Percentiles rank a stretch among this genome's conserved stretches.
Conservation (phyloP, 2,113 vertebrate genomes). For the Brachyhypopomus occidentalis region DNA sequence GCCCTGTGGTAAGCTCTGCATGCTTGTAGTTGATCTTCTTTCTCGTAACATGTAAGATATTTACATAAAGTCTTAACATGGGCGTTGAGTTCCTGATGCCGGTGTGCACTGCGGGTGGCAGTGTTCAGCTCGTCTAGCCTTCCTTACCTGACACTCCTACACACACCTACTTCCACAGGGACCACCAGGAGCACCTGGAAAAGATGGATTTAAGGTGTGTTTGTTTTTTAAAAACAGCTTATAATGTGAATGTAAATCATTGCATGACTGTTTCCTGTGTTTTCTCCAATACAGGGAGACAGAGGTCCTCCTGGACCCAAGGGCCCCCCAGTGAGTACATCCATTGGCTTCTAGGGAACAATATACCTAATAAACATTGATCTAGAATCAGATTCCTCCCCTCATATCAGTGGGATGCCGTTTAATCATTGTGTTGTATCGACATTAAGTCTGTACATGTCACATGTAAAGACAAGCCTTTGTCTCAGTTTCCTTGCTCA, state of each 20-base stretch:
- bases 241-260: too few relatives aligned
- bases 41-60: background rate
- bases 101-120: too few relatives aligned
- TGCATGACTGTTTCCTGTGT: background rate
- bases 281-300: conserved; percentile 66
- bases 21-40: background rate
- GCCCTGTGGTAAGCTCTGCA: conserved; percentile 70
- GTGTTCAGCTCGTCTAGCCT: background rate
- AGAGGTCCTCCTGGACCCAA: conserved; percentile 71
- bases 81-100: background rate
- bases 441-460: too few relatives aligned
- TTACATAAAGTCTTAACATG: background rate
- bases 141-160: background rate
- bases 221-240: too few relatives aligned
- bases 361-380: too few relatives aligned
- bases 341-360: too few relatives aligned
- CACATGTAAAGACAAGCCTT: too few relatives aligned
- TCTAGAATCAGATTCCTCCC: too few relatives aligned
- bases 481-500: too few relatives aligned
- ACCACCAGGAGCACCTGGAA: conserved; percentile 72
- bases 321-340: conserved; percentile 73
- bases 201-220: conserved; percentile 71
- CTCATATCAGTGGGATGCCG: too few relatives aligned
- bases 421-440: too few relatives aligned
- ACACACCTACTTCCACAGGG: conserved; percentile 63